Base-by-base conservation (phyloP, 2,113 vertebrate genomes). In the Grus americana region DNA sequence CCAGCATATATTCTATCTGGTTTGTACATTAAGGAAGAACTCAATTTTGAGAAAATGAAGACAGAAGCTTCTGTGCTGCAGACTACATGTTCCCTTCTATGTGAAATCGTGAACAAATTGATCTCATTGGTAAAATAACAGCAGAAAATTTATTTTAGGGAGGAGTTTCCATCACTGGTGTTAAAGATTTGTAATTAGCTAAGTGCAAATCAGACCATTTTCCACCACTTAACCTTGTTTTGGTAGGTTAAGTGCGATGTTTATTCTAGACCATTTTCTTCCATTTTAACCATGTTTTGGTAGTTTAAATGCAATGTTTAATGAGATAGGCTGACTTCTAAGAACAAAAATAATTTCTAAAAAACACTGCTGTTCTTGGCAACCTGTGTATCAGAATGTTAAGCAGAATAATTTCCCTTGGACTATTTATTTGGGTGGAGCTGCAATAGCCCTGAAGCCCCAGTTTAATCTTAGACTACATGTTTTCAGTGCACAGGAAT, bases 371-470 rank as follows among this genome's bases (percentile, higher is more conserved):
- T 97, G 86, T 97, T 98, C 87, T 97, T 97, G 97, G 97, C 97
- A 97, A 89, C 71, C 68, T 46, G 44, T 81, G 50, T 93, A 93
- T 98, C 95, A 95, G 83, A 83, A 86, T 44, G 67, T 91, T 79
- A 83, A 89, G 83, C 88, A 76, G 73, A 97, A 96, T 97, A 95
- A 92, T 97, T 97, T 98, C 96, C 89, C 90, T 94, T 94, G 76
- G 79, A 96, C 85, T 93, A 73, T 97, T 96, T 95, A 88, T 97
- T 97, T 97, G 97, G 97, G 97, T 97, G 97, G 96, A 93, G 93
- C 84, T 15, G 12, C 57, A 93, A 89, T 91, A 96, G 90, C 72
- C 65, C 86, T 38, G 72, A 97, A 97, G 93, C 78, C 67, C 85
- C 88, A 89, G 86, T 82, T 96, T 97, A 97, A 97, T 97, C 95